Evolutionary conservation across 2,888 invertebrate genomes (phyloP), one percentile per base, ranked within the genome.

Genomic region (Drosophila rubida): DNA sequence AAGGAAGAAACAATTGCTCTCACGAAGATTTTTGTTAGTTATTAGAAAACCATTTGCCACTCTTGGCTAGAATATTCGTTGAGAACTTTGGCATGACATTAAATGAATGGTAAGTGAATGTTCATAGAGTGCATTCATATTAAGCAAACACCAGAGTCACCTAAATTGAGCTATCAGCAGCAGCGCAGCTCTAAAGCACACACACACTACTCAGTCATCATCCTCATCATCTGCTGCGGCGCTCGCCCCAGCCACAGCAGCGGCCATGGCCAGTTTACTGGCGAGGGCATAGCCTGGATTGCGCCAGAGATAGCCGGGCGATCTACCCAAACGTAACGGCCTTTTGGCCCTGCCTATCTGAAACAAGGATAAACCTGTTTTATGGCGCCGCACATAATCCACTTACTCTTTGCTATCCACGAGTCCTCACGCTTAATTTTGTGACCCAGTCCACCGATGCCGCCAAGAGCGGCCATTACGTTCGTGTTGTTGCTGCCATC

Each of bases 391-490:
- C 57, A 46, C 51, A 46, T 23, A 46, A 37, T 23, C 9, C 55
- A 87, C 87, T 82, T 89, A 90, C 90, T 83, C 80, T 90, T 78
- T 59, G 89, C 90, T 54, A 89, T 80, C 91, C 91, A 91, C n/a
- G 90, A 83, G 62, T 92, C 92, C 68, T 91, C 91, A 66, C 92
- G 90, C 73, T 92, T 92, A 57, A 92, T 91, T 73, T 92, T 92
- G 46, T 89, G 89, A 4, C 86, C 87, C 54, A 90, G 60, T 3
- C 89, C 90, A 1, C 82, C 88, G 1, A 78, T 66, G 4, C 90
- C 89, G 23, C 90, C 90, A 2, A 91, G 62, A 0, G 91, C 91
- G 2, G 91, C 89, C 59, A 91, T 22, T 6, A 90, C 78, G 32
- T 91, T 88, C 0, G 91, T 90, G 54, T 90, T 90, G 54, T 91